phyloP scores from a whole-genome alignment of 2,113 vertebrate genomes.

The Psephotus haematonotus region DNA sequence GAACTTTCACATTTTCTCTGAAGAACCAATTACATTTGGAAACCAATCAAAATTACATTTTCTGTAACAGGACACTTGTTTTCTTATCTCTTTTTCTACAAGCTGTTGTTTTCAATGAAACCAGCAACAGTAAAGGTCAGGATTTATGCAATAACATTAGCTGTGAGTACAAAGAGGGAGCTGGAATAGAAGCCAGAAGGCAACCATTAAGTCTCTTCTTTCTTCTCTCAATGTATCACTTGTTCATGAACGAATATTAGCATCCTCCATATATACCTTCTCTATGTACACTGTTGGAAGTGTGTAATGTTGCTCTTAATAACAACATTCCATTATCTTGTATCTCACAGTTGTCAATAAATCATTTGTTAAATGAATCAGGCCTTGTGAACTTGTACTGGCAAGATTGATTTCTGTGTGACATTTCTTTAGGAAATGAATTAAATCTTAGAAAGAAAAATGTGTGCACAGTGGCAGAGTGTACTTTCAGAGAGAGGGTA shows the following conservation, averaged over 20 bases:
- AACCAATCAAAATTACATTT: background rate
- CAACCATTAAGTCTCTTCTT: background rate
- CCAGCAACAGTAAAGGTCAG: background rate
- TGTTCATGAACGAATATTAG: background rate
- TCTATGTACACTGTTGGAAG: background rate
- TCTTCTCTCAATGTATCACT: background rate
- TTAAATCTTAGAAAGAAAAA: slow-evolving; percentile 48
- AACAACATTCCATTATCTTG: slow-evolving; percentile 40
- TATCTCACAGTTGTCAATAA: slow-evolving; percentile 31
- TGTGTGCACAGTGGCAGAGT: slow-evolving; percentile 10
- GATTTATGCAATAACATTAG: background rate
- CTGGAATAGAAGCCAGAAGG: background rate
- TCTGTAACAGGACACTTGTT: background rate
- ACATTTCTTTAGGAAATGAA: slow-evolving; percentile 50
- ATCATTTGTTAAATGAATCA: slow-evolving; percentile 47
- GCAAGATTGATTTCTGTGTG: slow-evolving; percentile 42
- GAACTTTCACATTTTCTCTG: background rate
- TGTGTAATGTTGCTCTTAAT: background rate
- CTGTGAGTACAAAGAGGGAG: background rate
- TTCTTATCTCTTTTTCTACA: background rate
- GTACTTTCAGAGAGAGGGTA: slow-evolving; percentile 25
- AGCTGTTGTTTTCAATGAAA: background rate
- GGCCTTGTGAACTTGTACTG: slow-evolving; percentile 20
- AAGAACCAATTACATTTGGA: background rate
- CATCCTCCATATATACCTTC: background rate